phyloP scores from a whole-genome alignment of 92 coral and sea anemone species.

The Phymanthus crucifer region DNA sequence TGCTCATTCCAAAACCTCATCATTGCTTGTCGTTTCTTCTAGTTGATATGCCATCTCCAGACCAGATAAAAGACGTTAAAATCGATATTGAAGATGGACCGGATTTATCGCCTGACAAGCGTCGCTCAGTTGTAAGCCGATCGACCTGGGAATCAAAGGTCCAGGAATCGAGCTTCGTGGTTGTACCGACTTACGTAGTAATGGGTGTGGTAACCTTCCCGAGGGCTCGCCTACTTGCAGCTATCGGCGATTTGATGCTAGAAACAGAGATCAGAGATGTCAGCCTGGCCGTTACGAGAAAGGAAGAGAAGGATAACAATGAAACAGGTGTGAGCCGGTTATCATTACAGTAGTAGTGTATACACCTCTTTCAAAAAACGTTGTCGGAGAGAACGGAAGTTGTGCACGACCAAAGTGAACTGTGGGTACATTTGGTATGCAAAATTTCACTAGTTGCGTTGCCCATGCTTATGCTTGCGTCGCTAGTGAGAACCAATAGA shows the following conservation, averaged over 20 bases:
- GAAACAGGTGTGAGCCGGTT: conserved; percentile 56
- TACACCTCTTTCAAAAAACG: no score
- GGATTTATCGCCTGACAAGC: conserved; percentile 50
- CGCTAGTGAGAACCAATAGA: no score
- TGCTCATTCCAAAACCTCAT: background rate
- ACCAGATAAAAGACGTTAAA: conserved; percentile 72
- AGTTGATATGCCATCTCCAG: conserved; percentile 49
- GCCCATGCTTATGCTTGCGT: no score
- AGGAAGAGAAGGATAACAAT: conserved; percentile 58
- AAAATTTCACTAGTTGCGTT: no score
- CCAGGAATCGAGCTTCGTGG: conserved; percentile 44
- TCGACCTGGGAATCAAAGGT: conserved; percentile 45
- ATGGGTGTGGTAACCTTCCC: conserved; percentile 83
- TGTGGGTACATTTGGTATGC: no score
- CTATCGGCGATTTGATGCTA: conserved; percentile 84
- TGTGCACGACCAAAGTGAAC: no score
- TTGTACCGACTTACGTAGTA: conserved; percentile 65
- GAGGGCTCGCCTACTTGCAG: conserved; percentile 78
- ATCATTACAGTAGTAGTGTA: no score
- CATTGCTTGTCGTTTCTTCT: background rate
- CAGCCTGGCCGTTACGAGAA: conserved; percentile 63
- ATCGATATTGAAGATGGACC: conserved; percentile 91
- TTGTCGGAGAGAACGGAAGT: no score
- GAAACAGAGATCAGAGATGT: conserved; percentile 88
- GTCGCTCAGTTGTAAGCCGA: conserved; percentile 64